These are phyloP conservation scores for Paralvinella palmiformis DNA, from an alignment of 1,140 invertebrate species.

Conservation along the genomic window DNA sequence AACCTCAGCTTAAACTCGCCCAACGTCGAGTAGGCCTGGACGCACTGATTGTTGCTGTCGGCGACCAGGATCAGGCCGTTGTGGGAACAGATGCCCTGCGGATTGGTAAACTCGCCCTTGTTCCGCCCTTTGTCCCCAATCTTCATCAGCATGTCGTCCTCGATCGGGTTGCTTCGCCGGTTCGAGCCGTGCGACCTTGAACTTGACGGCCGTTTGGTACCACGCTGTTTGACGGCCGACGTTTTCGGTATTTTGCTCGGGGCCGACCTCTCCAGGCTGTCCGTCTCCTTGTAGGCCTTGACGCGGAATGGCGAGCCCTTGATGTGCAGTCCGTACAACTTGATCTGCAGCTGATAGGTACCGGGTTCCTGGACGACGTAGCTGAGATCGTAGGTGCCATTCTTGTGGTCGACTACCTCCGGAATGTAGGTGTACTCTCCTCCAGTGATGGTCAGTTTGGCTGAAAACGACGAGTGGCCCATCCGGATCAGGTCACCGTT, in stretches of 20 bases:
- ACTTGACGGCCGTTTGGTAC: conserved; percentile 45
- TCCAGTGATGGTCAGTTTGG: conserved; percentile 26
- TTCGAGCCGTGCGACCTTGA: conserved; percentile 50
- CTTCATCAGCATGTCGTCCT: conserved; percentile 51
- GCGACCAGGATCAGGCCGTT: conserved; percentile 54
- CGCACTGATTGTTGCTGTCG: conserved; percentile 58
- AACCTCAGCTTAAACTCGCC: conserved; percentile 49
- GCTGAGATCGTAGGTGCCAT: conserved; percentile 53
- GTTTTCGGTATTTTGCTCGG: conserved; percentile 29
- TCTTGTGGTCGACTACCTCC: conserved; percentile 50
- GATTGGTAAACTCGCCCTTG: conserved; percentile 58
- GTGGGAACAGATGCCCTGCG: conserved; percentile 50
- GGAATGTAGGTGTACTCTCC: conserved; percentile 25
- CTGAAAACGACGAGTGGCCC: conserved; percentile 33
- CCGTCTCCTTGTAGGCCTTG: conserved; percentile 25
- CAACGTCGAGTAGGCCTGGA: conserved; percentile 49
- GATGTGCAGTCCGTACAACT: conserved; percentile 51
- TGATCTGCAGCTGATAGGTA: conserved; percentile 47
- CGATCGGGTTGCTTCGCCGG: conserved; percentile 48
- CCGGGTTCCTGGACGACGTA: conserved; percentile 49
- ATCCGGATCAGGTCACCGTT: conserved; percentile 47
- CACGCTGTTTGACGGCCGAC: conserved; percentile 41
- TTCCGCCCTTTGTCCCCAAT: conserved; percentile 54
- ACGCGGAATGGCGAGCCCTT: conserved; percentile 53
- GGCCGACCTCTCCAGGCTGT: conserved; percentile 21